Conservation (phyloP, 2,113 vertebrate species). For the Plotosus lineatus region DNA sequence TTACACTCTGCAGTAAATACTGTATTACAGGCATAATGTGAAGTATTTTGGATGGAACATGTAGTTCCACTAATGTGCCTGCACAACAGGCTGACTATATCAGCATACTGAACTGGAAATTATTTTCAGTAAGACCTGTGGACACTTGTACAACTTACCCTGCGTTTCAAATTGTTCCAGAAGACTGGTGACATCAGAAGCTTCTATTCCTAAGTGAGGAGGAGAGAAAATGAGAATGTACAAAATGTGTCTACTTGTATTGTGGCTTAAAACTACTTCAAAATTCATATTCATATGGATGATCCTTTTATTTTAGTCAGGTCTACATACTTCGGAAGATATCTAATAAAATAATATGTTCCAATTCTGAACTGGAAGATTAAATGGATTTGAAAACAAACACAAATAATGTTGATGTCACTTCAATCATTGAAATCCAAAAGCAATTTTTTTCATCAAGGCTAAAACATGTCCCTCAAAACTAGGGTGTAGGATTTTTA, state of each 20-base stretch:
- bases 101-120: background rate
- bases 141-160: conserved; percentile 71
- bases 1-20: background rate
- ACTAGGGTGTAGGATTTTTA: no score
- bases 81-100: background rate
- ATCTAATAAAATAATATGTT: no score
- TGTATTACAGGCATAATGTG: background rate
- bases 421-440: no score
- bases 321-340: background rate
- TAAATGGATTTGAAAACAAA: no score
- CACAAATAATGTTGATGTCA: no score
- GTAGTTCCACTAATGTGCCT: background rate
- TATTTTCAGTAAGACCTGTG: background rate
- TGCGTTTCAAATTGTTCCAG: conserved; percentile 96
- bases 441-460: no score
- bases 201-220: conserved; percentile 83
- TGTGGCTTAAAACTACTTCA: background rate
- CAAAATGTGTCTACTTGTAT: no score
- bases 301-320: background rate
- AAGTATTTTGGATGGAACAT: background rate
- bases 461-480: no score
- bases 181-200: conserved; percentile 89
- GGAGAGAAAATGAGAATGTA: background rate
- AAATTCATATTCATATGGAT: background rate
- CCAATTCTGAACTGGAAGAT: no score